phyloP scores from a whole-genome alignment of 2,888 invertebrate species.

The Fragum whitleyi region DNA sequence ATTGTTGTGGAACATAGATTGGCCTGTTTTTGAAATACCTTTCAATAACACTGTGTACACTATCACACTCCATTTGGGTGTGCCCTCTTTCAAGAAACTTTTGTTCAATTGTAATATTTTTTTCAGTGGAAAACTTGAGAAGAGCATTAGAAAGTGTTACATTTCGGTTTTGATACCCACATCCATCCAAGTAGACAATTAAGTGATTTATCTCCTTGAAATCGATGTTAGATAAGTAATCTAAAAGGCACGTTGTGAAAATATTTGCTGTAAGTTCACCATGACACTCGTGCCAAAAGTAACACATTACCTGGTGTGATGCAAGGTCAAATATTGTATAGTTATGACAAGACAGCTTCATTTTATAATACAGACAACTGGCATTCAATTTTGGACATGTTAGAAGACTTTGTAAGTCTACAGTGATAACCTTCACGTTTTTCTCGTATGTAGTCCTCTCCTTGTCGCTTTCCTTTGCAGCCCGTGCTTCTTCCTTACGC shows the following conservation, averaged over 20 bases:
- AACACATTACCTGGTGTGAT: slow-evolving; percentile 35
- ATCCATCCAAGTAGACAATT: slow-evolving; percentile 34
- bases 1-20: slow-evolving; percentile 41
- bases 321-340: slow-evolving; percentile 47
- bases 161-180: no score
- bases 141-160: slow-evolving; percentile 50
- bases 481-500: not conserved
- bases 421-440: not conserved
- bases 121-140: slow-evolving; percentile 30
- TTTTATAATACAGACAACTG: no score
- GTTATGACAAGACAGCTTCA: slow-evolving; percentile 53
- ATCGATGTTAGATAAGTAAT: slow-evolving; percentile 30
- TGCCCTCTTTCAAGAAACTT: slow-evolving; percentile 61
- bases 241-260: no score
- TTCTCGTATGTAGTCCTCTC: not conserved
- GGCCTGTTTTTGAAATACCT: slow-evolving; percentile 42
- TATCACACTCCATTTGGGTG: slow-evolving; percentile 63
- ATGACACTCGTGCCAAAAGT: slow-evolving; percentile 62
- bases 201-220: slow-evolving; percentile 25
- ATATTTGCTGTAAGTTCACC: slow-evolving; percentile 50
- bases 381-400: slow-evolving; percentile 58
- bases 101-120: slow-evolving; percentile 48
- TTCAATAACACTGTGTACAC: slow-evolving; percentile 60
- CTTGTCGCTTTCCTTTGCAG: not conserved
- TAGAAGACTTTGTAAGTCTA: slow-evolving; percentile 35